phyloP scores from a whole-genome alignment of 2,113 vertebrate species.

The Myrmecophaga tridactyla region DNA sequence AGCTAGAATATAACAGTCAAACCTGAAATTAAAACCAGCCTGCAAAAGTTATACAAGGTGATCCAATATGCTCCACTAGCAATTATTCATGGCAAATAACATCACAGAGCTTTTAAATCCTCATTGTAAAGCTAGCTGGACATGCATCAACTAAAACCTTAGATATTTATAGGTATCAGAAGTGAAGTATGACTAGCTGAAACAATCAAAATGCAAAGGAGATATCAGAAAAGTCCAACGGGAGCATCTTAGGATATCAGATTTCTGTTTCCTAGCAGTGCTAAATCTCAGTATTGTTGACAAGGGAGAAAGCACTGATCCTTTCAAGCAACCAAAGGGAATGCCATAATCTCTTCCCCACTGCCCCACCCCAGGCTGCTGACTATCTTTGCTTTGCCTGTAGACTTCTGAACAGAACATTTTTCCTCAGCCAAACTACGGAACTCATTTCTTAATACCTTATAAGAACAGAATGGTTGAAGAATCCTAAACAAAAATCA shows the following conservation, averaged over 20 bases:
- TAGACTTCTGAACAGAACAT: neutral
- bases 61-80: conserved; percentile 50
- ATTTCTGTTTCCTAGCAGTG: conserved; percentile 36
- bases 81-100: conserved; percentile 55
- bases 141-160: neutral
- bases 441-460: neutral
- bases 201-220: conserved; percentile 55
- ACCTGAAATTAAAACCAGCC: conserved; percentile 72
- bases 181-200: conserved; percentile 28
- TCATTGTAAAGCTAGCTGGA: conserved; percentile 48
- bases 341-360: neutral
- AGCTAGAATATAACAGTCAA: conserved; percentile 70
- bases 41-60: conserved; percentile 72
- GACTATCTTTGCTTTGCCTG: neutral
- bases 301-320: neutral
- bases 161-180: conserved; percentile 46
- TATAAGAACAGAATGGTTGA: neutral
- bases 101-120: conserved; percentile 32
- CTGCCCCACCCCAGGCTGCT: no score
- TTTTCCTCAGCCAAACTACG: neutral
- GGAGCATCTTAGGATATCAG: conserved; percentile 19
- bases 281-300: conserved; percentile 43
- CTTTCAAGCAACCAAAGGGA: neutral
- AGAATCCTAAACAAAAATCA: neutral
- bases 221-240: neutral